Conservation (phyloP, 2,888 invertebrate genomes). For the Drosophila rellima region DNA sequence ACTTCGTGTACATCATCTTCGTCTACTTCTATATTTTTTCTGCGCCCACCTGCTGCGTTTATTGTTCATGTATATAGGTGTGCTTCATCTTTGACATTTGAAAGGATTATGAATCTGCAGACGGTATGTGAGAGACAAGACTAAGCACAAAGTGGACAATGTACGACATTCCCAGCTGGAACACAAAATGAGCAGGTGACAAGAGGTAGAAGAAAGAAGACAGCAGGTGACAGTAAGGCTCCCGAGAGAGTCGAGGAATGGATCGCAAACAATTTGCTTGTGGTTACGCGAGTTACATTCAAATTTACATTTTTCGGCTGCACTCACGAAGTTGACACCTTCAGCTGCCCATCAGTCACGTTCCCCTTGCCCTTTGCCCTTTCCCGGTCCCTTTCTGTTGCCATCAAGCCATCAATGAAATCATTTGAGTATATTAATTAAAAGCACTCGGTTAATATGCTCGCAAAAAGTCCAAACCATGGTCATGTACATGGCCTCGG, state of each 20-base stretch:
- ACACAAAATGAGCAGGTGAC: background rate
- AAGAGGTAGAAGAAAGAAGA: background rate
- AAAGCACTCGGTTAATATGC: constrained; percentile 69
- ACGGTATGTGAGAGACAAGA: constrained; percentile 34
- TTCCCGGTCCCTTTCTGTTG: background rate
- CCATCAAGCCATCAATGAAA: constrained; percentile 65
- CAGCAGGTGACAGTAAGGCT: background rate
- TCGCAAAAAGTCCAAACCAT: constrained; percentile 11
- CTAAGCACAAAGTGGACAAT: constrained; percentile 37
- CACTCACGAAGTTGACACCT: constrained; percentile 41
- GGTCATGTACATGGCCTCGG: background rate
- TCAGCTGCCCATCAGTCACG: background rate
- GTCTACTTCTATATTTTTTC: background rate
- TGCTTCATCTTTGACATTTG: constrained; percentile 41
- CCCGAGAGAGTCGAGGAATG: background rate
- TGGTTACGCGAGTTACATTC: constrained; percentile 45
- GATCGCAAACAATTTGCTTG: constrained; percentile 45
- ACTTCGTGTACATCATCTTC: too few species aligned
- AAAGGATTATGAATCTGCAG: constrained; percentile 63
- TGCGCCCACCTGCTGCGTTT: constrained; percentile 23
- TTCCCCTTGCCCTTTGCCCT: background rate
- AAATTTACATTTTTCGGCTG: constrained; percentile 51
- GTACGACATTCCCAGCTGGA: constrained; percentile 10
- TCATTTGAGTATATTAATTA: constrained; percentile 79
- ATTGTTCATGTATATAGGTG: background rate